A percentile compares a stretch with the other conserved stretches of the same genome.
These are phyloP conservation scores for Nemapogon koenigi DNA, from an alignment of 2,888 invertebrate species.

Conservation along the genomic window DNA sequence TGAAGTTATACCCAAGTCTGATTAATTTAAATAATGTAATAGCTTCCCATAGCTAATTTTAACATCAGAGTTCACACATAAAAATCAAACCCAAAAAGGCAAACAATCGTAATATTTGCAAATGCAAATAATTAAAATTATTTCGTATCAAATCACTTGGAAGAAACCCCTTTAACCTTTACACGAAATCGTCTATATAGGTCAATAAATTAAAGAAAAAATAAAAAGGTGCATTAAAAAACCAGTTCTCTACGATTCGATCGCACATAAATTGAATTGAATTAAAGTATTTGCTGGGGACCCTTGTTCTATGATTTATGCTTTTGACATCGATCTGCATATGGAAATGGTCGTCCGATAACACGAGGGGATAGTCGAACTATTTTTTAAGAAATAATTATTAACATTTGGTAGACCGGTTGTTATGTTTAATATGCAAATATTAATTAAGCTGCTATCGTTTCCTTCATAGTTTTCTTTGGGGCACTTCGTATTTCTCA, in stretches of 20 bases:
- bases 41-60: not conserved
- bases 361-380: not conserved
- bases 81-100: constrained; percentile 1
- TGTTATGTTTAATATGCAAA: constrained; percentile 54
- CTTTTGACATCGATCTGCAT: constrained; percentile 43
- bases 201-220: constrained; percentile 54
- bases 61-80: not conserved
- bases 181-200: constrained; percentile 22
- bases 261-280: constrained; percentile 19
- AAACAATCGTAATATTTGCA: constrained; percentile 15
- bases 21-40: too few relatives aligned
- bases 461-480: constrained; percentile 40
- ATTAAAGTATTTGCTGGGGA: constrained; percentile 23
- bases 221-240: constrained; percentile 28
- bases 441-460: constrained; percentile 46
- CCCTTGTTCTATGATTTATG: constrained; percentile 63
- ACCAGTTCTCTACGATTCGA: constrained; percentile 33
- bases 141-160: constrained; percentile 1
- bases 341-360: constrained; percentile 35
- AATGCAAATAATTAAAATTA: constrained; percentile 49
- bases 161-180: constrained; percentile 1
- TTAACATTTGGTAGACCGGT: constrained; percentile 6
- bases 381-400: constrained; percentile 29
- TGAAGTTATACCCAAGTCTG: too few relatives aligned
- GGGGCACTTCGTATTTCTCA: constrained; percentile 36